Base-by-base conservation (phyloP, 2,113 vertebrate species). In the Poeciliopsis prolifica region DNA sequence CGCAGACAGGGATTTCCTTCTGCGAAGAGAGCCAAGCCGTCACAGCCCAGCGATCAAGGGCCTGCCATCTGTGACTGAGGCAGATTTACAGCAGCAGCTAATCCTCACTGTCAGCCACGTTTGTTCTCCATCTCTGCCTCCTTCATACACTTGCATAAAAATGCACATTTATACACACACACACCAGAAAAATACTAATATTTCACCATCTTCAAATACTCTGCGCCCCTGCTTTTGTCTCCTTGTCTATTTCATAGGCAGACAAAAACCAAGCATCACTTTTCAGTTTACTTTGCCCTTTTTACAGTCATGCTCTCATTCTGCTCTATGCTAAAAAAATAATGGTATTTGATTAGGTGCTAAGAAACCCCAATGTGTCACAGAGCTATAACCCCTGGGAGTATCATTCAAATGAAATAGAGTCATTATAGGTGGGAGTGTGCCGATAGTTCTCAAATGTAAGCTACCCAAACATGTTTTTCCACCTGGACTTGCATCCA, bases 1-100 rank as follows among this genome's bases (percentile, higher is more conserved):
- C 88, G 85, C 89, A 93, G 90, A 94, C 91, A 93, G 91, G 92
- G 94, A 94, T 94, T 94, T 94, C 92, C 92, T 94, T 83, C 91
- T 89, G 85, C 72, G 84, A 82, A 85, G 90, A 88, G 90, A 94
- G 91, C 90, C 92, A 93, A 94, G 91, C 87, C 88, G 92, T 93
- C 93, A 94, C 92, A 94, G 91, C 86, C 91, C 91, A 92, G 81
- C 80, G 91, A 94, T 94, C 91, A 93, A 92, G 92, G 87, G 86
- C 79, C 88, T 92, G 93, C 94, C 92, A 94, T 93, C 93, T 95
- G 93, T 90, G 92, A 90, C 92, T 84, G 88, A 89, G 79, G 88
- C 88, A 90, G 90, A 94, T 95, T 92, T 94, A 94, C 91, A 93
- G 91, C 89, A 87, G 86, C 86, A 87, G 89, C 89, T 93, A 94